Conservation (phyloP, 2,113 vertebrate genomes). For the Seriola quinqueradiata region DNA sequence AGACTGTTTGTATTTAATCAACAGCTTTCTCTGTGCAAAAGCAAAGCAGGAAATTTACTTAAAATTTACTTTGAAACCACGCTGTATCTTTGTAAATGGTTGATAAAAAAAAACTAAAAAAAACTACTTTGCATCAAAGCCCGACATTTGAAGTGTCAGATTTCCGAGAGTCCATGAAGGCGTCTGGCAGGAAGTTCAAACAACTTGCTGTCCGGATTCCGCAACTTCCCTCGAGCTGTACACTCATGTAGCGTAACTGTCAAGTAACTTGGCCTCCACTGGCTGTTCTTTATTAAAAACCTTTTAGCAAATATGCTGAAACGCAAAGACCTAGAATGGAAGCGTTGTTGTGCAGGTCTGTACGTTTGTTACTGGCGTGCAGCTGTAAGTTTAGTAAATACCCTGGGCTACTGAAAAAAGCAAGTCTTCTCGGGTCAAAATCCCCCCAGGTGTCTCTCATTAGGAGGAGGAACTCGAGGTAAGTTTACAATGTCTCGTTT, state of each 20-base stretch:
- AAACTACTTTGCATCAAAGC: background rate
- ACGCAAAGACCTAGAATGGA: slow-evolving; percentile 20
- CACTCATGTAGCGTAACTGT: too few relatives aligned
- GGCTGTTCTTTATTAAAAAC: background rate
- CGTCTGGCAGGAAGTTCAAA: slow-evolving; percentile 52
- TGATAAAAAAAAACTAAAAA: fast-evolving
- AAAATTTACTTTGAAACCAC: too few relatives aligned
- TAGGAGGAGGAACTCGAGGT: slow-evolving; percentile 33
- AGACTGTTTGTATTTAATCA: too few relatives aligned
- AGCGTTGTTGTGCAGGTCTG: background rate
- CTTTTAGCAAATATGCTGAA: slow-evolving; percentile 11
- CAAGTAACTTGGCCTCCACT: background rate
- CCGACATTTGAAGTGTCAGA: background rate
- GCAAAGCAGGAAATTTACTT: too few relatives aligned
- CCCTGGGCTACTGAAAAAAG: background rate
- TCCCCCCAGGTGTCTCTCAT: slow-evolving; percentile 14
- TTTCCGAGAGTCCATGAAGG: slow-evolving; percentile 54
- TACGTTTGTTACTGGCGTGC: background rate
- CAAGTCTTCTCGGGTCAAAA: background rate
- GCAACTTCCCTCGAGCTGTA: background rate
- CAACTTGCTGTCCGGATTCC: background rate
- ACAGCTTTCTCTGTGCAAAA: too few relatives aligned
- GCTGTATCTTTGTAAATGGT: background rate
- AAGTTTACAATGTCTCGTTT: background rate
- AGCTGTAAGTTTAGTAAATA: slow-evolving; percentile 3